Percentiles rank a stretch among this genome's conserved stretches.
These are phyloP conservation scores for Scomberomorus guttatus DNA, from an alignment of 2,797 vertebrate species.

Conservation along the genomic window DNA sequence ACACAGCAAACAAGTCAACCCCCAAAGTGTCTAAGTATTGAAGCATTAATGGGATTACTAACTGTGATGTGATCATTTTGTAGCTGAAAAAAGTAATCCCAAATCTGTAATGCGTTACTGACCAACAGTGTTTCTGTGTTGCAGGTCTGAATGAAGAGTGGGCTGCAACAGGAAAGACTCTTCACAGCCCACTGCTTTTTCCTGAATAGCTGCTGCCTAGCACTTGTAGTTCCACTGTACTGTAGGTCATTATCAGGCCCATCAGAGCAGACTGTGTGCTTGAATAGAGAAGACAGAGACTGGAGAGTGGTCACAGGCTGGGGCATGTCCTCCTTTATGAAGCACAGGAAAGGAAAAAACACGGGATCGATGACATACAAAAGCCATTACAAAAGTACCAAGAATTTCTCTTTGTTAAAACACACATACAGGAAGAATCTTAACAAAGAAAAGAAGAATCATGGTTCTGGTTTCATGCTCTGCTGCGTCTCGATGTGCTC, in stretches of 20 bases:
- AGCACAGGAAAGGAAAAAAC: conserved; percentile 16
- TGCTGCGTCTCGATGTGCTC: conserved; percentile 28
- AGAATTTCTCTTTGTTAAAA: conserved; percentile 27
- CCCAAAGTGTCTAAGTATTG: too few relatives aligned
- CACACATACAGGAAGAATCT: conserved; percentile 14
- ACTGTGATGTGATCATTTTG: too few relatives aligned
- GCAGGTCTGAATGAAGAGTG: not conserved
- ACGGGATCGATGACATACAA: not conserved
- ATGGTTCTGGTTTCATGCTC: conserved; percentile 23
- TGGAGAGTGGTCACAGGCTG: conserved; percentile 30
- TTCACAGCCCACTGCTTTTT: conserved; percentile 17
- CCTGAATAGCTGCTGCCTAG: not conserved
- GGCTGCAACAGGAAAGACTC: not conserved
- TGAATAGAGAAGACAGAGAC: conserved; percentile 22
- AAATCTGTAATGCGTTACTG: not conserved
- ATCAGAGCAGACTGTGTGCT: conserved; percentile 16
- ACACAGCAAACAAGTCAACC: not conserved
- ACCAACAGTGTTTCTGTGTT: not conserved
- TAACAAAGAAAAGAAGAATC: conserved; percentile 11
- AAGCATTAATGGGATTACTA: too few relatives aligned
- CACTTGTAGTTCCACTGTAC: conserved; percentile 1
- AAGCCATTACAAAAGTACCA: conserved; percentile 8
- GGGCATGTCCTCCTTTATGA: conserved; percentile 25
- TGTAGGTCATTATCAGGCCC: conserved; percentile 20
- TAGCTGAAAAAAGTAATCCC: too few relatives aligned